A percentile compares a stretch with the other conserved stretches of the same genome.
phyloP scores from a whole-genome alignment of 2,113 vertebrate genomes.

The Aptenodytes patagonicus region DNA sequence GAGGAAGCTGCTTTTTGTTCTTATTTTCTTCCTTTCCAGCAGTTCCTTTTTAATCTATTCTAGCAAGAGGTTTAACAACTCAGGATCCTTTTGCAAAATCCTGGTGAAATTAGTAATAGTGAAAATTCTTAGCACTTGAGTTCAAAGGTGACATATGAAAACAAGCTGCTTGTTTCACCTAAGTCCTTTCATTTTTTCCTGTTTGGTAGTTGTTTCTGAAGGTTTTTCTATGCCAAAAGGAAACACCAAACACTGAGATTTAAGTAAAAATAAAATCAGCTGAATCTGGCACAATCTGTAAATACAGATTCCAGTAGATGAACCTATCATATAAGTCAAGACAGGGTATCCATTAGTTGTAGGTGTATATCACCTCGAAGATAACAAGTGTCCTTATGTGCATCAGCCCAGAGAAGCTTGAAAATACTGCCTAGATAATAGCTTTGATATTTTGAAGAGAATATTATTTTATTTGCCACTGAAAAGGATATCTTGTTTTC shows the following conservation, averaged over 20 bases:
- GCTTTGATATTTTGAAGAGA: not conserved
- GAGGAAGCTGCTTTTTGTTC: not conserved
- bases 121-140: not conserved
- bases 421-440: not conserved
- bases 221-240: not conserved
- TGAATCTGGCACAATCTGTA: not conserved
- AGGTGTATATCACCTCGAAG: not conserved
- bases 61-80: not conserved
- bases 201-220: not conserved
- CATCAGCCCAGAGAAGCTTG: not conserved
- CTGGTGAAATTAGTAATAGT: not conserved
- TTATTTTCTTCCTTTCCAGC: not conserved
- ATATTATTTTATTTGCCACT: not conserved
- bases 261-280: not conserved
- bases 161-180: not conserved
- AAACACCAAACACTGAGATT: not conserved
- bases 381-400: not conserved
- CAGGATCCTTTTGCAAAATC: not conserved
- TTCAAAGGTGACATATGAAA: not conserved
- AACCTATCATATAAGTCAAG: accelerated
- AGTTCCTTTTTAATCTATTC: not conserved
- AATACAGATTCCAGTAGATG: not conserved
- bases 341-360: not conserved
- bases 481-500: not conserved
- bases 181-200: not conserved